Evolutionary conservation across 2,113 vertebrate species (phyloP), one percentile per base, ranked within the genome.

Genomic region (Gracilinanus agilis): DNA sequence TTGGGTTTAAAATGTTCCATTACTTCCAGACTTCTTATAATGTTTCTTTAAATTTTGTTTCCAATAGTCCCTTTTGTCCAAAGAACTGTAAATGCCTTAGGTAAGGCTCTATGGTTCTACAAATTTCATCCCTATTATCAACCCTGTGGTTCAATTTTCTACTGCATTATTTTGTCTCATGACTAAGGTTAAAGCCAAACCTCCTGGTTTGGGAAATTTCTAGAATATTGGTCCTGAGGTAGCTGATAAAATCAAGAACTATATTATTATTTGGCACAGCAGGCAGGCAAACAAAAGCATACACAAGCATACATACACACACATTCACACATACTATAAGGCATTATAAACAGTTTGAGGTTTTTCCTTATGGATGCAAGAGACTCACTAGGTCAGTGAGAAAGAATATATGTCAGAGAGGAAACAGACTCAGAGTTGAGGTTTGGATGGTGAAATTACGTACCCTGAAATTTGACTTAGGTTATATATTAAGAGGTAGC

Each of bases 1-100:
- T 99, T 98, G 99, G 99, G 96, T 99, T 99, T 95, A 99, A 99
- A 95, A 97, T 99, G 61, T 99, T 99, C 97, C 99, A 99, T 96
- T 98, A 98, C 92, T 99, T 94, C 24, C 97, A 99, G 99, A 99
- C 99, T 9, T 99, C 99, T 75, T 99, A 99, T 94, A 99, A 99
- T 97, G 99, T 99, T 97, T 98, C 99, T 89, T 98, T 99, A 97
- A 99, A 99, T 98, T 99, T 99, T 98, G 99, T 99, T 95, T 98
- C 99, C 88, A 98, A 83, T 94, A 99, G 98, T 92, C 99, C 99
- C 0, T 99, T 99, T 53, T 99, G 99, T 99, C 34, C 98, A 99
- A 93, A 99, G 99, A 11, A 98, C 99, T 54, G 98, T 99, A 88
- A 99, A 99, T 53, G 99, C 99, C 99, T 53, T 99, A 99, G 96